phyloP scores from a whole-genome alignment of 2,113 vertebrate species.

The Andinoacara biseriatus region DNA sequence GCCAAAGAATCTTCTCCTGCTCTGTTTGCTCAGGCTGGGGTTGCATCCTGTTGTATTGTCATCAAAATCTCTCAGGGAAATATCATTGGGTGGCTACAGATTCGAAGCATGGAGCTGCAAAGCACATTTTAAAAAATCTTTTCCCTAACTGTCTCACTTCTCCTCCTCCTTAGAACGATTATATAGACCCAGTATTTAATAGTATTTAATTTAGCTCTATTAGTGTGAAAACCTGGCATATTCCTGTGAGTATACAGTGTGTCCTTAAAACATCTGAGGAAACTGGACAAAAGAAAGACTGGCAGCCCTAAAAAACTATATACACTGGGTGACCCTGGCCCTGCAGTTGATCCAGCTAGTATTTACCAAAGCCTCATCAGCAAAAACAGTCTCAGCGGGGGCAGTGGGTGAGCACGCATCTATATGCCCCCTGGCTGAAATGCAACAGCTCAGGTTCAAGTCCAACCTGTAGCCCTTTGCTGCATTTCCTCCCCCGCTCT shows the following conservation, averaged over 20 bases:
- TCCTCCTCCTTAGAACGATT: neutral
- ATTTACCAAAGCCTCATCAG: neutral
- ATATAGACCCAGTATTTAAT: neutral
- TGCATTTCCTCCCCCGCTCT: no score
- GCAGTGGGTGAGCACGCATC: no score
- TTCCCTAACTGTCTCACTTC: neutral
- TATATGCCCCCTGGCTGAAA: no score
- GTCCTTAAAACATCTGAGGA: no score
- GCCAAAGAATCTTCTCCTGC: constrained; percentile 55
- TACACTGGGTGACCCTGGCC: neutral
- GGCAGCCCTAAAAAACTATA: neutral
- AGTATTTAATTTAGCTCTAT: no score
- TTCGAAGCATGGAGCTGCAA: constrained; percentile 14
- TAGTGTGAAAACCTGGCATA: no score
- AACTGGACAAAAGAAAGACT: neutral
- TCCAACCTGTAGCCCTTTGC: no score
- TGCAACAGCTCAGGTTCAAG: no score
- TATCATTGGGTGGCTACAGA: constrained; percentile 13
- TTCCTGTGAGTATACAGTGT: no score
- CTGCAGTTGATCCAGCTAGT: neutral
- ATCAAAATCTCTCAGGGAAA: constrained; percentile 26
- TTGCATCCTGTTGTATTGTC: constrained; percentile 61
- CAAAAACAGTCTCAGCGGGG: no score
- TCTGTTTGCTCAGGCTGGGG: constrained; percentile 53
- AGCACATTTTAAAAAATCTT: constrained; percentile 1